Base-by-base conservation (phyloP, 2,888 invertebrate species). In the Drosophila anceps region DNA sequence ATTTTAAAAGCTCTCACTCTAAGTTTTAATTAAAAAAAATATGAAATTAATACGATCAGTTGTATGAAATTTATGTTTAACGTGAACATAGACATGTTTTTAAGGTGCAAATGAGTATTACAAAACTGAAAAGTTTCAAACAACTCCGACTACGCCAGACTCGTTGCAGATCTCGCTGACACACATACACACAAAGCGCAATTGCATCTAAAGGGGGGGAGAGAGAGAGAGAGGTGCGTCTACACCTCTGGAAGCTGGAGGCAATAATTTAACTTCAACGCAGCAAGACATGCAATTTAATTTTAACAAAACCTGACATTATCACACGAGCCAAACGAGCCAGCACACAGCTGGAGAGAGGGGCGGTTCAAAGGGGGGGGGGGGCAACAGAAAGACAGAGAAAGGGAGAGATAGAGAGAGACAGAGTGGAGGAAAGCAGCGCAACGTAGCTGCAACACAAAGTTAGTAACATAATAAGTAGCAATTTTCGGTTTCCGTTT, bases 231-330 rank as follows among this genome's bases (percentile, higher is more conserved):
- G n/a, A 43, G 44, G 35, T 53, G 60, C 46, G 41, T 59, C 41
- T 60, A 35, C 59, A 63, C 55, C 67, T 78, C 41, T 68, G 68
- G 50, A 66, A 70, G 83, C 79, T 69, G 72, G 72, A 37, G 88
- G 84, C 79, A 85, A 85, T 85, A 88, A 85, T 88, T 85, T 88
- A 88, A 75, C 85, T 85, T 83, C 81, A 85, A 79, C 81, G 66
- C 88, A 81, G 88, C 88, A 85, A 87, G 89, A 88, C 84, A 87
- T 88, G 89, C 88, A 87, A 88, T 87, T 87, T 87, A 88, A 88
- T 87, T 88, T 87, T 79, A 82, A 88, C 86, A 87, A 88, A 88
- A 88, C 89, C 89, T 88, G 88, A 87, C 89, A 88, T 88, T 86
- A 86, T 88, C 89, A 86, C 87, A 87, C 84, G 79, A 84, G 80